Percentiles rank a stretch among this genome's conserved stretches.
These are phyloP conservation scores for Axis porcinus DNA, from an alignment of 2,113 vertebrate species.

Conservation along the genomic window DNA sequence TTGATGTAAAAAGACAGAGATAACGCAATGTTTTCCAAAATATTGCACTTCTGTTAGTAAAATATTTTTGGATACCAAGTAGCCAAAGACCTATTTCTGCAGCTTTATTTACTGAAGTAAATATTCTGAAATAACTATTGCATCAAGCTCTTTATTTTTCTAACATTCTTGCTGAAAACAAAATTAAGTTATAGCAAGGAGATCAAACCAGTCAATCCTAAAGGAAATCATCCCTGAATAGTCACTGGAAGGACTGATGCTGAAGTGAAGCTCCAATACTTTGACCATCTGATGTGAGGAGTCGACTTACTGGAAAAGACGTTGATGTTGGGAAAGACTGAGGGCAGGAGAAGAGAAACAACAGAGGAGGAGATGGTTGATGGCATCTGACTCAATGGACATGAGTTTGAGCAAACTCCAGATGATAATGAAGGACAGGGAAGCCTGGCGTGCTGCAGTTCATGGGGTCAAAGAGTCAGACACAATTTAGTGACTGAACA, in stretches of 20 bases:
- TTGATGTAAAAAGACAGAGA: neutral
- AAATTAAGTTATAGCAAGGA: neutral
- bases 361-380: neutral
- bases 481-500: neutral
- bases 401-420: neutral
- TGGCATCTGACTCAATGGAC: neutral
- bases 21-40: neutral
- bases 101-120: neutral
- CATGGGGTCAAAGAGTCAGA: neutral
- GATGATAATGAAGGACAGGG: neutral
- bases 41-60: neutral
- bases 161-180: neutral
- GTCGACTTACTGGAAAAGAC: neutral
- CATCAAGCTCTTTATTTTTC: constrained; percentile 2
- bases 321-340: neutral
- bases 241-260: neutral
- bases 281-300: neutral
- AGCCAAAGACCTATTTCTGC: neutral
- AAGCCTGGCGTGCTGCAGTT: neutral
- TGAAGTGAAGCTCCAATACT: neutral
- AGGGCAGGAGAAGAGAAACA: neutral
- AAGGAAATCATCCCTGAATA: neutral
- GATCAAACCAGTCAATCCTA: neutral
- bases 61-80: neutral
- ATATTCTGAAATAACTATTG: neutral